Conservation (phyloP, 2,888 invertebrate species). For the Cataglyphis livida region DNA sequence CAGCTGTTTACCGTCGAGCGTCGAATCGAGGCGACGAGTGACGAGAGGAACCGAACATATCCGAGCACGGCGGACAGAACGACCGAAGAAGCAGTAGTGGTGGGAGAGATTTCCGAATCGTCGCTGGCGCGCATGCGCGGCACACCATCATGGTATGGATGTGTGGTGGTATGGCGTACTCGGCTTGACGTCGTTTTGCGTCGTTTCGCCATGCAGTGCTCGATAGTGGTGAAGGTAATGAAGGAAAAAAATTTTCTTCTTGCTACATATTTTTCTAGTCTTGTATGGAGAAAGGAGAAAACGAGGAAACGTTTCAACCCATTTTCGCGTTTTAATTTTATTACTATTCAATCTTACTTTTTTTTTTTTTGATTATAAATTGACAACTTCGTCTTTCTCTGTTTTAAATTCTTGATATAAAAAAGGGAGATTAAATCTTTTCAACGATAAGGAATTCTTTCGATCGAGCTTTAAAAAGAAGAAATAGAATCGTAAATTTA, state of each 20-base stretch:
- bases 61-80: constrained; percentile 76
- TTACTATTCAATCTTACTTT: background rate
- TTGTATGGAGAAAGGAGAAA: background rate
- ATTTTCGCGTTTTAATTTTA: no score
- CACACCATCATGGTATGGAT: background rate
- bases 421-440: background rate
- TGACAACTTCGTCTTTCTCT: no score
- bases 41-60: constrained; percentile 40
- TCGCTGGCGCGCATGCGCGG: constrained; percentile 32
- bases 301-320: background rate
- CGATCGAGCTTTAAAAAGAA: background rate
- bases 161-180: background rate
- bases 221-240: background rate
- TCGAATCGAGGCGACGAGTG: no score
- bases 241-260: background rate
- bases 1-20: constrained; percentile 82
- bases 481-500: background rate
- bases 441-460: background rate
- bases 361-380: background rate
- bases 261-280: no score
- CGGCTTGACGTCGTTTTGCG: no score
- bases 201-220: background rate
- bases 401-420: background rate
- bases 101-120: constrained; percentile 67
- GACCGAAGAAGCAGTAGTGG: constrained; percentile 58